Percentiles rank a stretch among this genome's conserved stretches.
These are phyloP conservation scores for Thymelicus acteon DNA, from an alignment of 2,888 invertebrate genomes.

Conservation along the genomic window DNA sequence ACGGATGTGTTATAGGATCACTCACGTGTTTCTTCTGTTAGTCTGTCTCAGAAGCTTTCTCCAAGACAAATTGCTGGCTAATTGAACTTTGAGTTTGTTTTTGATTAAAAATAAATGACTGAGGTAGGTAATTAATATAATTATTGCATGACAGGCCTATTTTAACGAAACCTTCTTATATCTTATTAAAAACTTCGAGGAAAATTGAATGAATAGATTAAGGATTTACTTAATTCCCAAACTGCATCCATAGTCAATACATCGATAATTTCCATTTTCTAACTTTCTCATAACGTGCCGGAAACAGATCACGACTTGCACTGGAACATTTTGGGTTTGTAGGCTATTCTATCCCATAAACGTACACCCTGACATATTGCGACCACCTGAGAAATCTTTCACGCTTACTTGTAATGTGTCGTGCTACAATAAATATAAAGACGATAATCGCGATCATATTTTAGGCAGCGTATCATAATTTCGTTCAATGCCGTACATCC, in stretches of 20 bases:
- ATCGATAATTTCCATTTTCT: constrained; percentile 34
- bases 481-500: constrained; percentile 44
- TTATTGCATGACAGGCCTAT: no score
- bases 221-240: not conserved
- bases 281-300: constrained; percentile 53
- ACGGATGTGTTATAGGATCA: no score
- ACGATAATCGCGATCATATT: constrained; percentile 30
- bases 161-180: no score
- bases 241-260: constrained; percentile 8
- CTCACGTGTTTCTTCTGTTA: no score
- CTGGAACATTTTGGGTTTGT: constrained; percentile 68
- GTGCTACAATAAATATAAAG: not conserved
- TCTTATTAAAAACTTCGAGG: no score
- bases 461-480: constrained; percentile 36
- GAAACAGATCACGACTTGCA: constrained; percentile 56
- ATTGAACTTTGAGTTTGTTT: no score
- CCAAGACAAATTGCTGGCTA: no score
- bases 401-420: constrained; percentile 36
- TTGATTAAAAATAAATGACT: no score
- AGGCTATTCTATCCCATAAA: constrained; percentile 56
- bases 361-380: constrained; percentile 41
- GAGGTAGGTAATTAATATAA: no score
- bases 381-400: constrained; percentile 23
- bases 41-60: no score
- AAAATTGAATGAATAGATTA: no score